Percentiles rank a stretch among this genome's conserved stretches.
These are phyloP conservation scores for Strongylocentrotus purpuratus DNA, from an alignment of 35 echinoderm and acorn worm genomes.

Conservation along the genomic window DNA sequence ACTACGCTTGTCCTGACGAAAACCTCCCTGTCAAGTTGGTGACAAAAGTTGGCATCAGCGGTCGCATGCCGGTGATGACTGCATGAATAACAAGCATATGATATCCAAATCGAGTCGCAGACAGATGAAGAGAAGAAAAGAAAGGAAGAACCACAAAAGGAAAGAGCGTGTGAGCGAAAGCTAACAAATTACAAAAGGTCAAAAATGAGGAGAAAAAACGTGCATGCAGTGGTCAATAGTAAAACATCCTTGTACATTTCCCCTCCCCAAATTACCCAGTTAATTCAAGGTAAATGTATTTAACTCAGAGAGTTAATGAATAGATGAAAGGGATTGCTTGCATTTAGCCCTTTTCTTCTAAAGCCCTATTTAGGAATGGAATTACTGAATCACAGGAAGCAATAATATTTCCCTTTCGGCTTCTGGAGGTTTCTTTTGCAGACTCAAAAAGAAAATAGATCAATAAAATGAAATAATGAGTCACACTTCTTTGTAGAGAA, in stretches of 20 bases:
- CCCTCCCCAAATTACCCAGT: background rate
- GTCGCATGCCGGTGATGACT: background rate
- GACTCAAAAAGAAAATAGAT: background rate
- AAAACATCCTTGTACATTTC: background rate
- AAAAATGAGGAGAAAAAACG: background rate
- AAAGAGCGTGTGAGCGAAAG: background rate
- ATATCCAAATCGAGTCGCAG: background rate
- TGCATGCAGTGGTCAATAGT: background rate
- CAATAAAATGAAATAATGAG: background rate
- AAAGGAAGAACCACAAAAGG: background rate
- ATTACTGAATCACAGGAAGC: background rate
- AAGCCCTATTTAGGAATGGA: background rate
- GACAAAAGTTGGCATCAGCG: background rate
- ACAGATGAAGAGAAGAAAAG: background rate
- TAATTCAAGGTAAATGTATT: slow-evolving; percentile 13
- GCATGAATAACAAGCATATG: background rate
- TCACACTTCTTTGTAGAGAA: background rate
- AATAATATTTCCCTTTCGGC: background rate
- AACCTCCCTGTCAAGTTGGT: background rate
- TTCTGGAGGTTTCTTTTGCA: background rate
- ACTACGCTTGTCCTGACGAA: background rate
- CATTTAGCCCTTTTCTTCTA: background rate
- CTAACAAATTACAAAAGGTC: background rate
- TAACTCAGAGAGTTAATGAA: background rate
- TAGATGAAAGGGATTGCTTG: background rate